Percentiles rank a stretch among this genome's conserved stretches.
Evolutionary conservation across 2,797 vertebrate species (phyloP).

Genomic region (Cryptoblepharus egeriae): DNA sequence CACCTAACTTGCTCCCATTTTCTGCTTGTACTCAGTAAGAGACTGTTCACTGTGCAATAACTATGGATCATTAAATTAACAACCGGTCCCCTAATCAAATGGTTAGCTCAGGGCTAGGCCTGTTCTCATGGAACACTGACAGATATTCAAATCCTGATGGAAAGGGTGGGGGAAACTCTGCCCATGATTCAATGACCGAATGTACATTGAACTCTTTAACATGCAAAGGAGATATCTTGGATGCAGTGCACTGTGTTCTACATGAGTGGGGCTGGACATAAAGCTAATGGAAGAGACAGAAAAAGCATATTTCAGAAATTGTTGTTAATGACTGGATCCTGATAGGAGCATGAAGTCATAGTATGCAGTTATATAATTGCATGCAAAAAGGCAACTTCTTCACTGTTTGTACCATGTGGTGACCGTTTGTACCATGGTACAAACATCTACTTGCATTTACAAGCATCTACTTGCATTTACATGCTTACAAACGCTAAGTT

Average conservation of each 20-base stretch:
- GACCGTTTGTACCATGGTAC: too few species aligned
- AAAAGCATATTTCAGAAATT: neutral
- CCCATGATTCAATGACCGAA: neutral
- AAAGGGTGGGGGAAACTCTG: neutral
- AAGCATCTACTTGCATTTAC: too few species aligned
- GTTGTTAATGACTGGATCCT: too few species aligned
- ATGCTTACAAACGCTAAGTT: too few species aligned
- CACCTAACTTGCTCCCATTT: neutral
- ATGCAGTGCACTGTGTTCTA: neutral
- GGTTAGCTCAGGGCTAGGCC: neutral
- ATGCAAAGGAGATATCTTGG: neutral
- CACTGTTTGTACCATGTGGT: too few species aligned
- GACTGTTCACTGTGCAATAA: neutral
- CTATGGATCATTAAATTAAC: constrained; percentile 2
- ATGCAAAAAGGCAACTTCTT: too few species aligned
- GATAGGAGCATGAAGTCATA: too few species aligned
- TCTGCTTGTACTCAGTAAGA: neutral
- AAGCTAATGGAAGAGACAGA: neutral
- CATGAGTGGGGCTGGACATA: neutral
- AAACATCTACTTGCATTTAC: too few species aligned
- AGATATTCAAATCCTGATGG: neutral
- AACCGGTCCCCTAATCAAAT: neutral
- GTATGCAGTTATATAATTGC: too few species aligned
- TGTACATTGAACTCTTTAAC: neutral
- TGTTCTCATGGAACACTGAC: neutral